Evolutionary conservation across 2,113 vertebrate species (phyloP).

Genomic region (Cariama cristata): DNA sequence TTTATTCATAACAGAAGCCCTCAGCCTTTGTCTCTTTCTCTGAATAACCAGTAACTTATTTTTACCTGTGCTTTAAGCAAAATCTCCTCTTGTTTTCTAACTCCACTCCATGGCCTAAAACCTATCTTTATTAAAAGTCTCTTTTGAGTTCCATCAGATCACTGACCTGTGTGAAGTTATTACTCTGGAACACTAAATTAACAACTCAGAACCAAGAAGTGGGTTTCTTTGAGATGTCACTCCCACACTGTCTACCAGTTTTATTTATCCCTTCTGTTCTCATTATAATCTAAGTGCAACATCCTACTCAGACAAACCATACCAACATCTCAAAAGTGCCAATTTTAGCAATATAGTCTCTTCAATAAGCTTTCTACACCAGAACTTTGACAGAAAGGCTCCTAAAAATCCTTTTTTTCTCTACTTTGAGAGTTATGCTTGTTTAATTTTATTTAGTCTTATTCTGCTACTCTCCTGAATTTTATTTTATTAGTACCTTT

Average conservation of each 20-base stretch:
- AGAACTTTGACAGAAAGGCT: neutral
- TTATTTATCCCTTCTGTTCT: neutral
- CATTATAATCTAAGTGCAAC: neutral
- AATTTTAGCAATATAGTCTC: neutral
- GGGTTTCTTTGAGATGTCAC: neutral
- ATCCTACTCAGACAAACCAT: neutral
- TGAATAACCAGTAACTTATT: neutral
- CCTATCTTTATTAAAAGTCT: neutral
- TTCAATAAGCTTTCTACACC: neutral
- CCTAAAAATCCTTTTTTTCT: neutral
- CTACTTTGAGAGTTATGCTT: accelerated
- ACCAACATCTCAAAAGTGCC: neutral
- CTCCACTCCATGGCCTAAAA: neutral
- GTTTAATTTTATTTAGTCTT: neutral
- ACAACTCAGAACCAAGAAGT: neutral
- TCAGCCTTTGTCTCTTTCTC: neutral
- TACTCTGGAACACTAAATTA: neutral
- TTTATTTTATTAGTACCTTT: neutral
- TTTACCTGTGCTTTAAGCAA: neutral
- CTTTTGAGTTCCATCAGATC: neutral
- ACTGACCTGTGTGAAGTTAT: neutral
- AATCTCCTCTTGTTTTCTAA: neutral
- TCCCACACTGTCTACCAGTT: neutral
- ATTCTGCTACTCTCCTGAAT: neutral
- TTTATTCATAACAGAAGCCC: neutral